phyloP scores from a whole-genome alignment of 2,113 vertebrate species.

The Prionailurus viverrinus region DNA sequence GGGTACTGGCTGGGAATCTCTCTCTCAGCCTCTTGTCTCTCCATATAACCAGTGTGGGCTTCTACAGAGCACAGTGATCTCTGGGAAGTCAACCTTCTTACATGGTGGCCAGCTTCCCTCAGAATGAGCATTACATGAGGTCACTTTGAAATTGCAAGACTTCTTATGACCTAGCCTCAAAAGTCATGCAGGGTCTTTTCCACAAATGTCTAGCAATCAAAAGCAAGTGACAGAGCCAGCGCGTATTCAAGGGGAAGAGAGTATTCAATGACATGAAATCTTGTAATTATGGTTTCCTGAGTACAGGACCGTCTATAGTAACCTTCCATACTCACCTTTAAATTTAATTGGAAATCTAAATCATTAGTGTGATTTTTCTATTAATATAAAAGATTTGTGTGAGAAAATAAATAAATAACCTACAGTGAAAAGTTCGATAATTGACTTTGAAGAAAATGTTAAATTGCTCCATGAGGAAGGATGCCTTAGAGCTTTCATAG shows the following conservation, averaged over 20 bases:
- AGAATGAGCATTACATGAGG: not conserved
- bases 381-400: not conserved
- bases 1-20: not conserved
- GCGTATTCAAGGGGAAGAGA: not conserved
- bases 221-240: not conserved
- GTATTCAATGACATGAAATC: not conserved
- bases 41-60: not conserved
- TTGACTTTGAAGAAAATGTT: not conserved
- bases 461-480: not conserved
- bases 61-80: not conserved
- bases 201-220: not conserved
- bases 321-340: not conserved
- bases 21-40: not conserved
- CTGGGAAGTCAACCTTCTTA: not conserved
- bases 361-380: not conserved
- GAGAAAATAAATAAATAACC: constrained; percentile 10
- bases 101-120: not conserved
- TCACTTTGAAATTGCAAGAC: not conserved
- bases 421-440: not conserved
- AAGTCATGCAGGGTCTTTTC: not conserved
- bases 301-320: not conserved
- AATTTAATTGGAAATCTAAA: not conserved
- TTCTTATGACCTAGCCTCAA: not conserved
- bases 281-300: not conserved
- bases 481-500: not conserved